Base-by-base conservation (phyloP, 1,140 invertebrate genomes). In the Fopius arisanus region DNA sequence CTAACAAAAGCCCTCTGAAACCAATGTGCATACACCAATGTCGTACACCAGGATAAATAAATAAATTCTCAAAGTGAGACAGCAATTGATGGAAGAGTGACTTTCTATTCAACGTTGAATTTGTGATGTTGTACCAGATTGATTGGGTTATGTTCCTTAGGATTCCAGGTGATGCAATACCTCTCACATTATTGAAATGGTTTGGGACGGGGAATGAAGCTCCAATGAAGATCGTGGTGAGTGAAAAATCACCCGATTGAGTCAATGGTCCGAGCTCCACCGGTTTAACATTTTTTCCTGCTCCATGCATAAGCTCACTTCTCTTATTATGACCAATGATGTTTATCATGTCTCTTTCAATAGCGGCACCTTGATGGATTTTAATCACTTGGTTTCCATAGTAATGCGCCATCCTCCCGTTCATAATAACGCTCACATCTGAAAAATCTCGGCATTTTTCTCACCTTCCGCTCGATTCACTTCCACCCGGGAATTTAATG, bases 1-100 rank as follows among this genome's bases (percentile, higher is more conserved):
- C 54, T 59, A 59, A 59, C 54, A 59, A 59, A 59, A 59, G 23
- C 54, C 54, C 54, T n/a, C 54, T 59, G 54, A 59, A 59, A 59
- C 19, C 23, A 67, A 29, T 37, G 16, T 66, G 16, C 28, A 66
- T 66, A 66, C 12, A 33, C 29, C 63, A 66, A 59, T 59, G 54
- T 59, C 54, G 54, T 63, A 63, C 1, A 26, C 21, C 14, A 0
- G 23, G 19, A 59, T 12, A 59, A 59, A 48, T 48, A 19, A 29
- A 63, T 63, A 63, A 63, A 63, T 28, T 16, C 10, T 43, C 6
- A 21, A 37, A 37, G 66, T 21, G 16, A 68, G 66, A 41, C 66
- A 43, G 54, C 23, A 23, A 59, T 59, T 28, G 54, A 59, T 59
- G 54, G 14, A 26, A 59, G 1, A 48, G 43, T 48, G n/a, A 28